A percentile compares a stretch with the other conserved stretches of the same genome.
Conservation (phyloP, 2,113 vertebrate species). For the Empidonax traillii region DNA sequence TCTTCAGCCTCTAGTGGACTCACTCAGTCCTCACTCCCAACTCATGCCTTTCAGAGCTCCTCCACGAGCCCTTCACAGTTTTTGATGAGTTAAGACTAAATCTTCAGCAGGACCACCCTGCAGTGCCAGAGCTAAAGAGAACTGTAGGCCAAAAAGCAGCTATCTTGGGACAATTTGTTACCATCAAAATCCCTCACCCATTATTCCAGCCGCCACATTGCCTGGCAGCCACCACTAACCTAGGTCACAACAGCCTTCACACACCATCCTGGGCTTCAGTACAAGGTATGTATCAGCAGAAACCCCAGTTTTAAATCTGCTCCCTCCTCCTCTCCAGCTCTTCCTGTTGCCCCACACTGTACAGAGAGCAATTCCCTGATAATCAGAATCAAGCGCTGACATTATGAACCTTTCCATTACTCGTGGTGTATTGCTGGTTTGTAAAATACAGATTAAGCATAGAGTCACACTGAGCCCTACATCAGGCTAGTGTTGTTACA, state of each 20-base stretch:
- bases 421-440: slow-evolving; percentile 24
- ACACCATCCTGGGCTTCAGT: neutral
- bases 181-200: neutral
- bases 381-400: neutral
- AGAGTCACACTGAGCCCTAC: slow-evolving; percentile 23
- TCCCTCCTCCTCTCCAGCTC: neutral
- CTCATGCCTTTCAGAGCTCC: neutral
- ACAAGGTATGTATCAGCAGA: neutral
- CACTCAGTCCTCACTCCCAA: neutral
- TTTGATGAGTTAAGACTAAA: neutral
- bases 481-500: slow-evolving; percentile 36
- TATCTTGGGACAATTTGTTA: neutral
- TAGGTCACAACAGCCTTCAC: neutral
- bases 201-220: neutral
- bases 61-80: neutral
- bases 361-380: neutral
- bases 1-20: neutral
- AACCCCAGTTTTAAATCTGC: neutral
- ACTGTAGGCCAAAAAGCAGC: neutral
- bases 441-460: slow-evolving; percentile 36
- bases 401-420: slow-evolving; percentile 24
- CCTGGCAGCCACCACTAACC: neutral
- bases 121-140: neutral
- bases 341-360: neutral
- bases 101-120: neutral